Evolutionary conservation across 2,797 vertebrate species (phyloP), one percentile per base, ranked within the genome.

Genomic region (Sylvilagus floridanus): DNA sequence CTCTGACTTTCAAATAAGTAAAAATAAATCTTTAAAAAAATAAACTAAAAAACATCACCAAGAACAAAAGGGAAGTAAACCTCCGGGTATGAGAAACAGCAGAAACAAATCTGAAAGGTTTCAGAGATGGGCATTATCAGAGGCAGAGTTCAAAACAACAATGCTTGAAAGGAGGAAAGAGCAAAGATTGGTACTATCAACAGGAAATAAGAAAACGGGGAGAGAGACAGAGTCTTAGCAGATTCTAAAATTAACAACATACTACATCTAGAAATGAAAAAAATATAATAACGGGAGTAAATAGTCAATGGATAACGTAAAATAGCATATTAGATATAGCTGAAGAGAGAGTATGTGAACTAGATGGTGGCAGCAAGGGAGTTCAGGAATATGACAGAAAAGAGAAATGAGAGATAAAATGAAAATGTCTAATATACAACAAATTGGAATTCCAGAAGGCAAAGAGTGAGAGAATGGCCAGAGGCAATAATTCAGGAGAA

Each of bases 191-290:
- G 24, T 90, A 75, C 57, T 69, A 52, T 26, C 72, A 77, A 1
- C 7, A 42, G 52, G 52, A 24, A 81, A 90, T 9, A 72, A 22
- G 7, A 83, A 92, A 73, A 54, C 82, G 8, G 30, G 28, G 62
- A 69, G 84, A 60, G 17, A 57, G 52, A 50, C 17, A 42, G 42
- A 71, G 65, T 57, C 19, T 30, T 77, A 47, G 13, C 1, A 76
- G 62, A 94, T 90, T 92, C 37, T 66, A 91, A 93, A 93, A 84
- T 50, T 66, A 83, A 57, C 37, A 30, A 77, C 42, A 50, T 32
- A 42, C 6, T 60, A 77, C 17, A 60, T 42, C 47, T 93, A 72
- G 85, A 89, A 91, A 57, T 71, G 19, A 86, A 63, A 89, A 89
- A 72, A 50, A 65, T 5, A 8, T 35, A 60, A 71, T 22, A 42